Base-by-base conservation (phyloP, 2,797 vertebrate genomes). In the Eutrigla gurnardus region DNA sequence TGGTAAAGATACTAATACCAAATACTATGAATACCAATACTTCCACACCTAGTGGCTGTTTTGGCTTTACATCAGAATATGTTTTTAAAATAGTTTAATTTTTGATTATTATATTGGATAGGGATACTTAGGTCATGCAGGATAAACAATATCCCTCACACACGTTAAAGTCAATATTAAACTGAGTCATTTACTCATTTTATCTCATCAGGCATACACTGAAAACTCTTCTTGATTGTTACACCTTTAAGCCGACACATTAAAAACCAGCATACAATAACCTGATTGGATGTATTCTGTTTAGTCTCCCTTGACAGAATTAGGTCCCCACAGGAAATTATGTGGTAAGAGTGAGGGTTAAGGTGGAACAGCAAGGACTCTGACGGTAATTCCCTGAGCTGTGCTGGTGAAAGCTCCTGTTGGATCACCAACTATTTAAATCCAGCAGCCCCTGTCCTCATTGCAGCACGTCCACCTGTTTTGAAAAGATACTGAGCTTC, bases 371-470 rank as follows among this genome's bases (percentile, higher is more conserved):
- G 65, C 82, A 84, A 82, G 81, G 80, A 80, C 88, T 73, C 70
- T 92, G 92, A 89, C 93, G 92, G 93, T 94, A 94, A 95, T 94
- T 95, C 94, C 92, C 83, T 94, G 91, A 94, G 88, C 92, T 91
- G 85, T 88, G 49, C 90, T 91, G 89, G 91, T 86, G 81, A 80
- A 91, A 84, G 89, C 75, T 90, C 83, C 77, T 70, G 63, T 47
- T 83, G 85, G 87, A 91, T 93, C 81, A 89, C 77, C 73, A 54
- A 76, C 81, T 88, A 84, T 73, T 92, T 92, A 86, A 86, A 86
- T 83, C 81, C 49, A 83, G 54, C 37, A 72, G 61, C 74, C 63
- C 73, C 73, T 86, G 75, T 84, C 78, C 76, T 88, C 43, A 52
- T 49, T 78, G 45, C 69, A 83, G 42, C 42, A 67, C 45, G 62